Conservation (phyloP, 2,888 invertebrate genomes). For the Synergus umbraculus region DNA sequence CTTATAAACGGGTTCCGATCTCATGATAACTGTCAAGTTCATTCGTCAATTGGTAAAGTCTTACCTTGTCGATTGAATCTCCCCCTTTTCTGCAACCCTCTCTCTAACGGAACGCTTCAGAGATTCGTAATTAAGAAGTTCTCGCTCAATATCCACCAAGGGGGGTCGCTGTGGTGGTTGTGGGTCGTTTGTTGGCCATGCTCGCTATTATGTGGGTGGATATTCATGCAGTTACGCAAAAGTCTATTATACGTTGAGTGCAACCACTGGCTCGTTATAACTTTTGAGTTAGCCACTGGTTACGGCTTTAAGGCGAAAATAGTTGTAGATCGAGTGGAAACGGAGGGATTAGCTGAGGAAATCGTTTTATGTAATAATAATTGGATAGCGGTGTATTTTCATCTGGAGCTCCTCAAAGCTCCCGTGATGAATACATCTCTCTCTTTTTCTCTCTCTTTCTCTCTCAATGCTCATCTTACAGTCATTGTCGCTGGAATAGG, state of each 20-base stretch:
- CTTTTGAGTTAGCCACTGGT: slow-evolving; percentile 69
- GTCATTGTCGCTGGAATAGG: slow-evolving; percentile 58
- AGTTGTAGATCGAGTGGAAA: slow-evolving; percentile 54
- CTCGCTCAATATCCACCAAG: slow-evolving; percentile 48
- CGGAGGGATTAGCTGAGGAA: slow-evolving; percentile 63
- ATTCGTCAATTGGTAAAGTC: slow-evolving; percentile 7
- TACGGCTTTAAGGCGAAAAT: slow-evolving; percentile 67
- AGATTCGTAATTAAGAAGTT: slow-evolving; percentile 58
- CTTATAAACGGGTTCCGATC: neutral
- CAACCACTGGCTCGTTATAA: slow-evolving; percentile 69
- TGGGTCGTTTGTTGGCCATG: slow-evolving; percentile 43
- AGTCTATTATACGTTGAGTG: slow-evolving; percentile 65
- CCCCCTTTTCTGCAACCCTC: slow-evolving; percentile 22
- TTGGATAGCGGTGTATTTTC: slow-evolving; percentile 75
- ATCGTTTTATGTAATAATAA: slow-evolving; percentile 74
- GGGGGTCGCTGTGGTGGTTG: slow-evolving; percentile 12
- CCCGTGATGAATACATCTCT: slow-evolving; percentile 50
- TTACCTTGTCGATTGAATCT: slow-evolving; percentile 3
- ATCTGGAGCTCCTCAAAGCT: slow-evolving; percentile 63
- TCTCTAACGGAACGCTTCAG: slow-evolving; percentile 44
- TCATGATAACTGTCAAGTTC: neutral
- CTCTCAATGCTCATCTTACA: slow-evolving; percentile 45
- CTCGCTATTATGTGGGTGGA: slow-evolving; percentile 42
- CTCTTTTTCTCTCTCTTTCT: too few species aligned
- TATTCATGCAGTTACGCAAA: slow-evolving; percentile 51